Evolutionary conservation across 1,140 invertebrate species (phyloP).

Genomic region (Vanessa atalanta): DNA sequence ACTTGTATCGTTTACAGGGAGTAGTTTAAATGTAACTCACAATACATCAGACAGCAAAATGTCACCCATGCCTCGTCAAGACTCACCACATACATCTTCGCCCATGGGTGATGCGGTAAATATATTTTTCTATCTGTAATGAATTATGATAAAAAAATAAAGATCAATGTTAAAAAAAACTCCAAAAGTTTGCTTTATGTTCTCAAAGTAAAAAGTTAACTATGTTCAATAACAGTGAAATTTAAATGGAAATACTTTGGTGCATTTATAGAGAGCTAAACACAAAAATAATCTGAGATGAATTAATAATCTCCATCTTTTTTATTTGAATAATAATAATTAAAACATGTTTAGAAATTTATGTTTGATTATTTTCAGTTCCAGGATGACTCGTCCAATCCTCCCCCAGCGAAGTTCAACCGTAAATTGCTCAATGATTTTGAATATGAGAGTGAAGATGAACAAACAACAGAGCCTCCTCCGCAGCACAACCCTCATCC

Average conservation of each 20-base stretch:
- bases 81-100: constrained; percentile 57
- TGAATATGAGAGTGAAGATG: constrained; percentile 79
- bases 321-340: too few relatives aligned
- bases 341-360: too few relatives aligned
- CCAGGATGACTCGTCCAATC: constrained; percentile 62
- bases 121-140: background rate
- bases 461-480: constrained; percentile 45
- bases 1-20: constrained; percentile 54
- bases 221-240: background rate
- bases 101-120: constrained; percentile 70
- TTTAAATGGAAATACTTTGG: too few relatives aligned
- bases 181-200: background rate
- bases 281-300: too few relatives aligned
- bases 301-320: too few relatives aligned
- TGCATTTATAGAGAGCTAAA: too few relatives aligned
- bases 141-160: background rate
- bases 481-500: constrained; percentile 34
- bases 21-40: constrained; percentile 62
- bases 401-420: constrained; percentile 68
- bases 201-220: background rate
- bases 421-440: constrained; percentile 77
- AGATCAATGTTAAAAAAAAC: background rate
- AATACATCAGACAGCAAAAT: constrained; percentile 63
- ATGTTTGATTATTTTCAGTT: constrained; percentile 44
- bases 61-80: constrained; percentile 58